phyloP scores from a whole-genome alignment of 2,113 vertebrate genomes.

The Psilopsiagon aymara region DNA sequence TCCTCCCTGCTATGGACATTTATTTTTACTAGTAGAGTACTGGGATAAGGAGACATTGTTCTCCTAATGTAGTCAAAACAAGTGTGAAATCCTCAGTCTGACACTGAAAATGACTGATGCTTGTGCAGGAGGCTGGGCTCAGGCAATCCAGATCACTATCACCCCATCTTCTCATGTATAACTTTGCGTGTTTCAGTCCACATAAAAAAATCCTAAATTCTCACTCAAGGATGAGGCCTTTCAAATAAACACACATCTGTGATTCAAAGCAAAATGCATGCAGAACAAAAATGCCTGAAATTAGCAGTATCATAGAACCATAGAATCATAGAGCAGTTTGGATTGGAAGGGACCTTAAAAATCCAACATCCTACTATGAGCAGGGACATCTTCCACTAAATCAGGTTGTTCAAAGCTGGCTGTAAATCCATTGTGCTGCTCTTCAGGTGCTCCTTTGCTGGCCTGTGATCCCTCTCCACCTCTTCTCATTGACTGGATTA shows the following conservation, averaged over 20 bases:
- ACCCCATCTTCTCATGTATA: slow-evolving; percentile 2
- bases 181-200: slow-evolving; percentile 26
- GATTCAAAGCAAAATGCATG: neutral
- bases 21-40: slow-evolving; percentile 57
- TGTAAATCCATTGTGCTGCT: neutral
- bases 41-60: slow-evolving; percentile 62
- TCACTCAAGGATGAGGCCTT: slow-evolving; percentile 1
- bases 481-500: neutral
- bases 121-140: slow-evolving; percentile 38
- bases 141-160: slow-evolving; percentile 54
- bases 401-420: neutral
- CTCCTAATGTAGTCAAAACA: slow-evolving; percentile 52
- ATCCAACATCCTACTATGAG: neutral
- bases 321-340: neutral
- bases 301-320: neutral
- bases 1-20: slow-evolving; percentile 39
- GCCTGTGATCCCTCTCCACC: neutral
- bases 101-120: slow-evolving; percentile 39
- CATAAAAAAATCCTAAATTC: slow-evolving; percentile 24
- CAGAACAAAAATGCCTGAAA: slow-evolving; percentile 1
- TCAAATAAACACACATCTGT: slow-evolving; percentile 8
- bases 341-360: neutral
- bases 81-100: slow-evolving; percentile 39
- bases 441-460: neutral
- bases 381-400: neutral